These are phyloP conservation scores for Pseudopleuronectes americanus DNA, from an alignment of 2,797 vertebrate species.

Conservation along the genomic window DNA sequence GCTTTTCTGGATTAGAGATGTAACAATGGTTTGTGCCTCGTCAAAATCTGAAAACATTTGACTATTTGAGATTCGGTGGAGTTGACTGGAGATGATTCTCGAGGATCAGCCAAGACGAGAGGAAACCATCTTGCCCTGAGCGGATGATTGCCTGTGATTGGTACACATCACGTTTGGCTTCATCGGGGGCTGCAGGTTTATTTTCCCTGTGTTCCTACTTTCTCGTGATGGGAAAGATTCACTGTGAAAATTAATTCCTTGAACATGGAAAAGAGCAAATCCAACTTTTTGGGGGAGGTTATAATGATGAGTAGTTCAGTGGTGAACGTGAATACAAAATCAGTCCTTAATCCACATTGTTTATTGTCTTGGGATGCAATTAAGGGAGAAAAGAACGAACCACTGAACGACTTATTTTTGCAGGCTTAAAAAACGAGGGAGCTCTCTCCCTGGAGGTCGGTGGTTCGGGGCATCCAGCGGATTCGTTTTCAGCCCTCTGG, in stretches of 20 bases:
- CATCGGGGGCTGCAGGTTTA: not conserved
- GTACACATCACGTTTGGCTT: conserved; percentile 36
- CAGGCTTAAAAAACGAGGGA: conserved; percentile 22
- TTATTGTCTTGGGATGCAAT: conserved; percentile 53
- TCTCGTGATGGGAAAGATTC: conserved; percentile 1
- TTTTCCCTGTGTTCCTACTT: conserved; percentile 2
- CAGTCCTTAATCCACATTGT: conserved; percentile 18
- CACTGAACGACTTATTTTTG: conserved; percentile 24
- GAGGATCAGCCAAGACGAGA: conserved; percentile 18
- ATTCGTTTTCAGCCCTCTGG: conserved; percentile 39
- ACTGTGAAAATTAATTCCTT: not conserved
- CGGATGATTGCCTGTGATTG: conserved; percentile 45
- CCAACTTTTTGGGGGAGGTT: not conserved
- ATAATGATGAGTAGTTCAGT: conserved; percentile 3
- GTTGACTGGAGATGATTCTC: conserved; percentile 23
- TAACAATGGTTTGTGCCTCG: conserved; percentile 2
- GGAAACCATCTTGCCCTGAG: conserved; percentile 33
- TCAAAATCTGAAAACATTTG: conserved; percentile 4
- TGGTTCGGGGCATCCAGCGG: conserved; percentile 5
- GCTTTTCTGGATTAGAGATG: not conserved
- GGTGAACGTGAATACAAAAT: conserved; percentile 16
- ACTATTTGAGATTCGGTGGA: conserved; percentile 9
- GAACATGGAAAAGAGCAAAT: conserved; percentile 1
- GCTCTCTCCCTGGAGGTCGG: conserved; percentile 4
- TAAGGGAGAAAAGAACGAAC: conserved; percentile 11